Evolutionary conservation across 2,113 vertebrate species (phyloP).

Genomic region (Melanotaenia duboulayi): DNA sequence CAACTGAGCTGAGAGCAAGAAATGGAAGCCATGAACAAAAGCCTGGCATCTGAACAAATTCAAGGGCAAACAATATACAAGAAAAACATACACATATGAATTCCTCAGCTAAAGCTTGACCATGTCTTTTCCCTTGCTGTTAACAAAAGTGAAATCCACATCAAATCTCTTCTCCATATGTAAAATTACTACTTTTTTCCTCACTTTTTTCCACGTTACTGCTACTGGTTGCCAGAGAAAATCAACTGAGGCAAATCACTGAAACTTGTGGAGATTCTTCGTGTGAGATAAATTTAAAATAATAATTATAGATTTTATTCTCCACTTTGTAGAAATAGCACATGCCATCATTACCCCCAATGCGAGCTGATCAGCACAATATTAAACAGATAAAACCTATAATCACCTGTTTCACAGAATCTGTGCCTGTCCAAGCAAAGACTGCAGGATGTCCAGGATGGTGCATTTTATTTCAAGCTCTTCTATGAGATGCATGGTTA

Average conservation of each 20-base stretch:
- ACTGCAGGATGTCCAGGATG: not conserved
- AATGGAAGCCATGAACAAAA: slow-evolving; percentile 46
- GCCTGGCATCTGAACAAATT: slow-evolving; percentile 16
- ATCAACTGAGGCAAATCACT: not conserved
- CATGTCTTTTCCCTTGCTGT: not conserved
- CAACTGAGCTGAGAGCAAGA: slow-evolving; percentile 20
- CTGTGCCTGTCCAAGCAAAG: not conserved
- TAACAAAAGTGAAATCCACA: slow-evolving; percentile 4
- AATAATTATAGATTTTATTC: not conserved
- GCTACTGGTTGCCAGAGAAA: slow-evolving; percentile 5
- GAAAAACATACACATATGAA: slow-evolving; percentile 6
- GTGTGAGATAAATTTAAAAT: not conserved
- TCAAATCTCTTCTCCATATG: slow-evolving; percentile 40
- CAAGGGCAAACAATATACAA: slow-evolving; percentile 29
- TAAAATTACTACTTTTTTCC: slow-evolving; percentile 18
- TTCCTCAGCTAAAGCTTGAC: slow-evolving; percentile 10
- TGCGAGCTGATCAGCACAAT: not conserved
- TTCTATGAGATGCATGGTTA: not conserved
- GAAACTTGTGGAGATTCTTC: not conserved
- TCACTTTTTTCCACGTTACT: slow-evolving; percentile 7
- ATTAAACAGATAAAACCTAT: slow-evolving; percentile 4
- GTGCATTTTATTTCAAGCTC: slow-evolving; percentile 7
- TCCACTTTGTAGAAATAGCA: not conserved
- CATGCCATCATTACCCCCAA: not conserved
- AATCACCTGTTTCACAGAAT: slow-evolving; percentile 13